phyloP scores from a whole-genome alignment of 2,797 vertebrate species.

The Acanthurus leucopareius region DNA sequence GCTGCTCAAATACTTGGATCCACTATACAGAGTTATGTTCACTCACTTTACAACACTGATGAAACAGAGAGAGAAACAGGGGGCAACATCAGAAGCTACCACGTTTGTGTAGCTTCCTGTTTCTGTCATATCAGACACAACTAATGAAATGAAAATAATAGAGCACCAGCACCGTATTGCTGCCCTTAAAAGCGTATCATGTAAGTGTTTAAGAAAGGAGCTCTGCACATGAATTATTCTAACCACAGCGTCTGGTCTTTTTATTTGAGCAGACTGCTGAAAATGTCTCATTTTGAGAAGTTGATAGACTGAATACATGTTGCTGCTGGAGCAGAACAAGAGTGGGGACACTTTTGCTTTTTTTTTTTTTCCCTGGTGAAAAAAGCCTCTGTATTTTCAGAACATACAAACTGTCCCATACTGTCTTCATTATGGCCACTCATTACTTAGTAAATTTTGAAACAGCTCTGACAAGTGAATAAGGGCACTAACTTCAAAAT shows the following conservation, averaged over 20 bases:
- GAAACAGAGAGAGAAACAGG: not conserved
- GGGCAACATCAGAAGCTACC: slow-evolving; percentile 1
- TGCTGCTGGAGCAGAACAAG: slow-evolving; percentile 2
- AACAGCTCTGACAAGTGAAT: not conserved
- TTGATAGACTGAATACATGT: slow-evolving; percentile 15
- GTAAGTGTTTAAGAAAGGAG: not conserved
- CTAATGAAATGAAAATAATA: slow-evolving; percentile 1
- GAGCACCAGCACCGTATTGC: not conserved
- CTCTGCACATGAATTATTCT: slow-evolving; percentile 2
- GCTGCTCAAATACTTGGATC: slow-evolving; percentile 14
- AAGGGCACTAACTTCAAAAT: not conserved
- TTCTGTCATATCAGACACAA: slow-evolving; percentile 3
- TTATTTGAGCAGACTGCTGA: not conserved
- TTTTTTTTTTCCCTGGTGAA: not conserved
- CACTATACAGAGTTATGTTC: slow-evolving; percentile 1
- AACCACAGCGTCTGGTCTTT: slow-evolving; percentile 4
- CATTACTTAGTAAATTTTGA: not conserved
- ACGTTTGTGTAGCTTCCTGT: not conserved
- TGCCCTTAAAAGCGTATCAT: slow-evolving; percentile 7
- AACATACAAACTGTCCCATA: not conserved
- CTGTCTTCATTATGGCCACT: not conserved
- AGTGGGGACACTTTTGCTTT: not conserved
- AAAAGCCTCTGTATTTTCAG: not conserved
- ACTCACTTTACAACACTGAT: slow-evolving; percentile 13
- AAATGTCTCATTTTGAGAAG: slow-evolving; percentile 8